Conservation (phyloP, 2,797 vertebrate genomes). For the Acipenser transmontanus region DNA sequence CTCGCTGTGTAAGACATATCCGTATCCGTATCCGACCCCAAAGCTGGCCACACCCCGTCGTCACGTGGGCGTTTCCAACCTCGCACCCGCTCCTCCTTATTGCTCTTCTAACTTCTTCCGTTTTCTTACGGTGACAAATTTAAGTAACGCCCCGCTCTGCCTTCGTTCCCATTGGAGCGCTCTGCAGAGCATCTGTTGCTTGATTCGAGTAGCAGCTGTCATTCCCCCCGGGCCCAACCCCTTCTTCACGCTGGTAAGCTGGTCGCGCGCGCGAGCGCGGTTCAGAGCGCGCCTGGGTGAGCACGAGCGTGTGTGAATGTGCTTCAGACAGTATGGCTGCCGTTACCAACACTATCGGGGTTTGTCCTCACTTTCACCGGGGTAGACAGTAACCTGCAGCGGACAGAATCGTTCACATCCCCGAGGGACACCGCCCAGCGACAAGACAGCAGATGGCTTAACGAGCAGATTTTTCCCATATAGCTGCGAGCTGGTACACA, state of each 20-base stretch:
- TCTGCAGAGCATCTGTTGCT: not conserved
- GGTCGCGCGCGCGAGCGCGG: constrained; percentile 19
- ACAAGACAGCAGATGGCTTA: constrained; percentile 5
- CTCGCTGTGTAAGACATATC: too few relatives aligned
- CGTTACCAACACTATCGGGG: constrained; percentile 46
- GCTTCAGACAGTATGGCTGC: constrained; percentile 61
- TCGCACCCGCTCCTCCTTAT: not conserved
- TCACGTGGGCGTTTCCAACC: not conserved
- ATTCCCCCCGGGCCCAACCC: constrained; percentile 11
- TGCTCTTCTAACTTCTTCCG: not conserved
- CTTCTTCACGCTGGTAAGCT: constrained; percentile 9
- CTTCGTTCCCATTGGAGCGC: constrained; percentile 7
- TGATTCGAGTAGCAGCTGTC: constrained; percentile 16
- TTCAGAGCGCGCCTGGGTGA: constrained; percentile 9
- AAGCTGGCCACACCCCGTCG: too few relatives aligned
- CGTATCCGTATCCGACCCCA: too few relatives aligned
- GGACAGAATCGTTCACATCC: not conserved
- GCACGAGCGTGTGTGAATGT: constrained; percentile 16
- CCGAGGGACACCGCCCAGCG: not conserved
- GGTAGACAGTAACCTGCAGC: constrained; percentile 24
- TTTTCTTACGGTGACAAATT: not conserved
- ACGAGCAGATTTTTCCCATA: not conserved
- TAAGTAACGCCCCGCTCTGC: not conserved
- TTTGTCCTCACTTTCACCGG: constrained; percentile 41
- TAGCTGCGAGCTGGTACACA: constrained; percentile 11